These are phyloP conservation scores for Felis catus DNA, from an alignment of 2,113 vertebrate species.

Conservation along the genomic window F.catus_Fca126_mat1.0 CM031419.1:6436501-6437000, in stretches of 20 bases:
- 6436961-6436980: background rate
- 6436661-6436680: background rate
- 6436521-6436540: background rate
- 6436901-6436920: accelerated
- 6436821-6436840: background rate
- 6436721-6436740: background rate
- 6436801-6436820: background rate
- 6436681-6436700: background rate
- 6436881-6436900: background rate
- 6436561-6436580: background rate
- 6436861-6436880: background rate
- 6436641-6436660: background rate
- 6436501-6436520: background rate
- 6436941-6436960: background rate
- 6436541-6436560: background rate
- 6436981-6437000: background rate
- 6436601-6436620: background rate
- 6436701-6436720: background rate
- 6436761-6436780: background rate
- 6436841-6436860: background rate
- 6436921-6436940: background rate
- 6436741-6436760: accelerated
- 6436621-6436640: background rate
- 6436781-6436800: background rate
- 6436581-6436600: background rate